These are phyloP conservation scores for Eupsilia transversa DNA, from an alignment of 2,888 invertebrate species.

Conservation along the genomic window DNA sequence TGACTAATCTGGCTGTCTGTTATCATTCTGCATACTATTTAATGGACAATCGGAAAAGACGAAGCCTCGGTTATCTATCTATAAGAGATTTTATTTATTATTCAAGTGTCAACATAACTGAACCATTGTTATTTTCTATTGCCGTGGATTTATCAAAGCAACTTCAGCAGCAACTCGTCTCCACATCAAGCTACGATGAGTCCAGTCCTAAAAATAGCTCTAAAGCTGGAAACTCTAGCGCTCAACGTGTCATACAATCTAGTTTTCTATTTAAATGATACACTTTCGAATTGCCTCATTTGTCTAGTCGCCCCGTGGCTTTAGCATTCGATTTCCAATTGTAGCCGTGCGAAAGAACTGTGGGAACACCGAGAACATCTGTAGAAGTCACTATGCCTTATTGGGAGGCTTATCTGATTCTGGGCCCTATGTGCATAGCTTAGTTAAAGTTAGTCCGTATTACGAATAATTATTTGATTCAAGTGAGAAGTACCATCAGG, in stretches of 20 bases:
- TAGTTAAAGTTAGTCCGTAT: constrained; percentile 23
- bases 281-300: constrained; percentile 76
- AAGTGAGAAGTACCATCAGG: not conserved
- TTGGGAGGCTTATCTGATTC: constrained; percentile 54
- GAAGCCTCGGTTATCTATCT: too few relatives aligned
- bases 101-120: too few relatives aligned
- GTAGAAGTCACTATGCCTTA: constrained; percentile 61
- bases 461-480: constrained; percentile 32
- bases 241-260: constrained; percentile 71
- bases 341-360: constrained; percentile 62
- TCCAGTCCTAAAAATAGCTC: constrained; percentile 45
- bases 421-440: constrained; percentile 38
- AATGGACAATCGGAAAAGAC: too few relatives aligned
- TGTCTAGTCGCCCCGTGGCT: constrained; percentile 68
- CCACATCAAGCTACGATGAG: not conserved
- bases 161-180: not conserved
- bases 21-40: too few relatives aligned
- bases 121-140: too few relatives aligned
- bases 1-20: too few relatives aligned
- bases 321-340: constrained; percentile 70
- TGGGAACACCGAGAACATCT: constrained; percentile 61
- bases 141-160: too few relatives aligned
- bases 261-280: constrained; percentile 79
- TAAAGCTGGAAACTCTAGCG: constrained; percentile 55
- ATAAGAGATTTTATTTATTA: too few relatives aligned